phyloP scores from a whole-genome alignment of 2,797 vertebrate genomes.

The Danio tinwini region DNA sequence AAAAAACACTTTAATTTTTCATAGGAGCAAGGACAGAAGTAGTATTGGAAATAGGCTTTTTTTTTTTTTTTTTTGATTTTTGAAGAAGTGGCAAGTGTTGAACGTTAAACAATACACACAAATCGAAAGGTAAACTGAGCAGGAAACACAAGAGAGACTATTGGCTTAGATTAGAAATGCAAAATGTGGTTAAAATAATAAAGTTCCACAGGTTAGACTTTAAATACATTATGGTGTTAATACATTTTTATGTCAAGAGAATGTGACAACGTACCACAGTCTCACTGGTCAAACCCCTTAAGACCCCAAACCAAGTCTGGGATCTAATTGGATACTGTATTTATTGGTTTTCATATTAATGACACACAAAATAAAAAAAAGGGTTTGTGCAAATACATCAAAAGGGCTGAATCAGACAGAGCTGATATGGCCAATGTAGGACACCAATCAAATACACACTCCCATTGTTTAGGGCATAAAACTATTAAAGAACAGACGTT shows the following conservation, averaged over 20 bases:
- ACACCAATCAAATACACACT: constrained; percentile 54
- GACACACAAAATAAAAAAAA: constrained; percentile 56
- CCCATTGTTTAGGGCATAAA: constrained; percentile 64
- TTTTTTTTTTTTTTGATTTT: background rate
- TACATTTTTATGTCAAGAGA: constrained; percentile 22
- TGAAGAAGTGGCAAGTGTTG: background rate
- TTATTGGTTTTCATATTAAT: constrained; percentile 57
- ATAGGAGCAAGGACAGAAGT: background rate
- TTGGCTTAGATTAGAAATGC: background rate
- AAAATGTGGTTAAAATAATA: background rate
- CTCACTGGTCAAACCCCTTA: constrained; percentile 49
- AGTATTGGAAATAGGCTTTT: constrained; percentile 16
- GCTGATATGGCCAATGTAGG: constrained; percentile 47
- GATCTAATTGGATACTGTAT: constrained; percentile 57
- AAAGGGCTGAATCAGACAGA: constrained; percentile 51
- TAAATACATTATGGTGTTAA: constrained; percentile 32
- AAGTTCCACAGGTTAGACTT: constrained; percentile 27
- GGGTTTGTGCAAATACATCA: constrained; percentile 67
- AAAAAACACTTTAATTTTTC: background rate
- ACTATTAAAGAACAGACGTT: constrained; percentile 64
- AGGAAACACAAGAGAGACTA: background rate
- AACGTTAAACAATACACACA: background rate
- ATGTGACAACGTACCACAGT: constrained; percentile 38
- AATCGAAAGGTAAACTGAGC: background rate
- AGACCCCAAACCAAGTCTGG: constrained; percentile 46